phyloP scores from a whole-genome alignment of 2,888 invertebrate genomes.

The Blastobasis adustella region DNA sequence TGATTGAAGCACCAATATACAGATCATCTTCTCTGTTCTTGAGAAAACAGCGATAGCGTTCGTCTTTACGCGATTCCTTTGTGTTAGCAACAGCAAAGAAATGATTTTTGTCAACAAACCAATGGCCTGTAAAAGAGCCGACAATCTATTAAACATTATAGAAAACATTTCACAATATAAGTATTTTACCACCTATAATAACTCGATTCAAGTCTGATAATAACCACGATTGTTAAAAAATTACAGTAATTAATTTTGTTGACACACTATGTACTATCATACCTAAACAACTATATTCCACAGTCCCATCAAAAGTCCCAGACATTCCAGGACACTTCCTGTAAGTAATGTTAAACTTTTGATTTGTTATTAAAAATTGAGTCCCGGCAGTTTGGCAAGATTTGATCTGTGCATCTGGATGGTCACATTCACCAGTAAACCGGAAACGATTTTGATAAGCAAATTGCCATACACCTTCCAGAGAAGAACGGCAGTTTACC shows the following conservation, averaged over 20 bases:
- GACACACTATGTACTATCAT: conserved; percentile 12
- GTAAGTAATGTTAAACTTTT: conserved; percentile 96
- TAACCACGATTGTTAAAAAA: no score
- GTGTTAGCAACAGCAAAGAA: conserved; percentile 98
- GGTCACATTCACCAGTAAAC: conserved; percentile 93
- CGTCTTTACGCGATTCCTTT: conserved; percentile 95
- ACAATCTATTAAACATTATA: background rate
- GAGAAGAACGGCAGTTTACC: conserved; percentile 92
- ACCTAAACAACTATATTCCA: conserved; percentile 93
- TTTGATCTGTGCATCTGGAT: conserved; percentile 90
- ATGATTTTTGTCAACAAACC: conserved; percentile 97
- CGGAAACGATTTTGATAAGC: conserved; percentile 92
- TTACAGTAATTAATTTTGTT: background rate
- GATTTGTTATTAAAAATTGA: conserved; percentile 95
- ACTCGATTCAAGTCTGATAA: no score
- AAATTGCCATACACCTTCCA: conserved; percentile 98
- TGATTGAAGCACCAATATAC: conserved; percentile 93
- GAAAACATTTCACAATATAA: no score
- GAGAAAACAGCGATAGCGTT: conserved; percentile 94
- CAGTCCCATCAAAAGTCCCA: conserved; percentile 92
- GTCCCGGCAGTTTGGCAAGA: conserved; percentile 98
- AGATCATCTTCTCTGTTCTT: conserved; percentile 96
- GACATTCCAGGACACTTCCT: conserved; percentile 92
- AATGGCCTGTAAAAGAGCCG: conserved; percentile 77
- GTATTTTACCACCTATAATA: no score